A percentile compares a stretch with the other conserved stretches of the same genome.
These are phyloP conservation scores for Coenonympha glycerion DNA, from an alignment of 2,888 invertebrate species.

Conservation along the genomic window DNA sequence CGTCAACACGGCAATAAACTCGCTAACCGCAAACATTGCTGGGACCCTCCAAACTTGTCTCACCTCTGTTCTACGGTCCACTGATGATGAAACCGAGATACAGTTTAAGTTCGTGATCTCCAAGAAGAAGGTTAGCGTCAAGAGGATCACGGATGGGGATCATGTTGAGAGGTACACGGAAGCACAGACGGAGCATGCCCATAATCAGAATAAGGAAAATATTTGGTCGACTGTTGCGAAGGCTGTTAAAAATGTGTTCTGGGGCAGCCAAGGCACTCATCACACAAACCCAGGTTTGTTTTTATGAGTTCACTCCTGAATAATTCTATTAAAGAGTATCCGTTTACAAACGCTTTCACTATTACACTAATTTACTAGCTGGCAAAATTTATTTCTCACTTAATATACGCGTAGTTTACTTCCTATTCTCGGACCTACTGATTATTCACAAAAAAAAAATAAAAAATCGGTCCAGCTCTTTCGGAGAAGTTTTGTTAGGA, in stretches of 20 bases:
- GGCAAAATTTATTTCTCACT: too few relatives aligned
- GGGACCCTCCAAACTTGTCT: constrained; percentile 61
- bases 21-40: constrained; percentile 58
- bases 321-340: too few relatives aligned
- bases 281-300: neutral
- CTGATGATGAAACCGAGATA: constrained; percentile 65
- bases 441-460: too few relatives aligned
- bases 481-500: too few relatives aligned
- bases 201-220: constrained; percentile 63
- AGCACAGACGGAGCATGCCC: constrained; percentile 37
- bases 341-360: too few relatives aligned
- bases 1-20: constrained; percentile 51
- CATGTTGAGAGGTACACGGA: constrained; percentile 39
- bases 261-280: constrained; percentile 45
- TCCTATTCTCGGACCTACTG: too few relatives aligned
- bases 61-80: constrained; percentile 50
- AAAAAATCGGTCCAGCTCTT: too few relatives aligned
- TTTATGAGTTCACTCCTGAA: too few relatives aligned
- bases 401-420: too few relatives aligned
- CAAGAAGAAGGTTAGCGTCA: constrained; percentile 60
- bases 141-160: constrained; percentile 43
- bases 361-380: too few relatives aligned
- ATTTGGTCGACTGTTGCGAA: constrained; percentile 65
- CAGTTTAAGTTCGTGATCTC: constrained; percentile 69
- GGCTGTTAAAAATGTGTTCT: constrained; percentile 65